Evolutionary conservation across 2,797 vertebrate species (phyloP).

Genomic region (Lophius americanus): DNA sequence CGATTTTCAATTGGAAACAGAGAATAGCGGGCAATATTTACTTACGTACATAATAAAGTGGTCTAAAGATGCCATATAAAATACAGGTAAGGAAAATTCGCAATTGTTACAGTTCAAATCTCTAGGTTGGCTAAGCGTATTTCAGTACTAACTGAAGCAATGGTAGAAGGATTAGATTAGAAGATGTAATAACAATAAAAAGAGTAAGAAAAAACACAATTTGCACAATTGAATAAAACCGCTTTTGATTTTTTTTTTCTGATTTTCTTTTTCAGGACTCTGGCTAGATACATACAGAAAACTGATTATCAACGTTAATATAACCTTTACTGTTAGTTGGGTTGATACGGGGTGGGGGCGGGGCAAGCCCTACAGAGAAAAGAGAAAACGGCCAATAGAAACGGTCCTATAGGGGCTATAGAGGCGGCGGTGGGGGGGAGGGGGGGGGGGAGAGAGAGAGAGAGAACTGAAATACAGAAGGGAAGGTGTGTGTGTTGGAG

Average conservation of each 20-base stretch:
- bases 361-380: conserved; percentile 73
- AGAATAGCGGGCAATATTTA: conserved; percentile 74
- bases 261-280: conserved; percentile 77
- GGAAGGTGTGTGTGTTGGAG: conserved; percentile 36
- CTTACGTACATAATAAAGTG: conserved; percentile 82
- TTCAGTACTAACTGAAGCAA: conserved; percentile 86
- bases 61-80: conserved; percentile 84
- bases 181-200: conserved; percentile 85
- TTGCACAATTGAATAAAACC: conserved; percentile 84
- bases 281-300: conserved; percentile 84
- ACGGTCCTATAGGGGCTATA: conserved; percentile 65
- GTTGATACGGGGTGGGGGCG: conserved; percentile 68
- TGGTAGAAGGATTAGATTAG: conserved; percentile 86
- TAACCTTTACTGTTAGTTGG: conserved; percentile 84
- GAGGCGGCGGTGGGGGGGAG: conserved; percentile 61
- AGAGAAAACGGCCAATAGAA: conserved; percentile 70
- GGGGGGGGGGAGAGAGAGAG: conserved; percentile 45
- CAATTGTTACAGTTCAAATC: conserved; percentile 85
- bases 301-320: conserved; percentile 85
- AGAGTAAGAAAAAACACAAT: conserved; percentile 83
- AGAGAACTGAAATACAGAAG: conserved; percentile 39
- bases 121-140: conserved; percentile 86
- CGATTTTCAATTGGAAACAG: conserved; percentile 61
- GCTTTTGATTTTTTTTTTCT: conserved; percentile 74
- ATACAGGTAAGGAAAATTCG: conserved; percentile 84